Conservation (phyloP, 2,113 vertebrate genomes). For the Microcebus jonahi region DNA sequence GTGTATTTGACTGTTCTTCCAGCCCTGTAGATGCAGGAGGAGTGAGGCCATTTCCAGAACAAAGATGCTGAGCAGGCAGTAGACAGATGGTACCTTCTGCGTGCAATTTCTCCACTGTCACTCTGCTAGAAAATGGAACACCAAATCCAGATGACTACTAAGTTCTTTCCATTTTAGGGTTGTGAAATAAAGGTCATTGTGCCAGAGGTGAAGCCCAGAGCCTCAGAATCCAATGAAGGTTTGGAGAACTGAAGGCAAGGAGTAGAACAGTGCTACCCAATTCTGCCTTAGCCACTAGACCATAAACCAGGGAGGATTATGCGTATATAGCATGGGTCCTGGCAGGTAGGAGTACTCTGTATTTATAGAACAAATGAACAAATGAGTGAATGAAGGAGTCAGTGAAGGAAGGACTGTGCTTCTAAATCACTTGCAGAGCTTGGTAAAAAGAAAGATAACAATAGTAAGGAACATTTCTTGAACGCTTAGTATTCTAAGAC, state of each 20-base stretch:
- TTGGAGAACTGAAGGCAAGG: background rate
- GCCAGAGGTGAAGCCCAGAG: background rate
- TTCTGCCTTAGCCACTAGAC: background rate
- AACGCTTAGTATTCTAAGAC: slow-evolving; percentile 17
- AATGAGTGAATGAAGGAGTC: background rate
- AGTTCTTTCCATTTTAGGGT: background rate
- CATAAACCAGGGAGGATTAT: background rate
- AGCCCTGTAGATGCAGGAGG: background rate
- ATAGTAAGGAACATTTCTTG: background rate
- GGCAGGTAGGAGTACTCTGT: background rate
- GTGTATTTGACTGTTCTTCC: background rate
- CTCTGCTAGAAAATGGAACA: background rate
- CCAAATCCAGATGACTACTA: background rate
- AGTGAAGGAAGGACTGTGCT: background rate
- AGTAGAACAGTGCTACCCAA: background rate
- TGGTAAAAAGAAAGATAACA: background rate
- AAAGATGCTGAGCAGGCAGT: background rate
- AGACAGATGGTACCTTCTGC: background rate
- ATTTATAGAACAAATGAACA: background rate
- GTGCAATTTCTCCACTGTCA: background rate
- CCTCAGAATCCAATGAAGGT: background rate
- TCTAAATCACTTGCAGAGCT: background rate
- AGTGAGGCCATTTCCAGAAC: background rate
- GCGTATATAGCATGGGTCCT: background rate
- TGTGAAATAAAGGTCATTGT: slow-evolving; percentile 9